Evolutionary conservation across 2,113 vertebrate genomes (phyloP), one percentile per base, ranked within the genome.

Genomic region (Silurus glanis): DNA sequence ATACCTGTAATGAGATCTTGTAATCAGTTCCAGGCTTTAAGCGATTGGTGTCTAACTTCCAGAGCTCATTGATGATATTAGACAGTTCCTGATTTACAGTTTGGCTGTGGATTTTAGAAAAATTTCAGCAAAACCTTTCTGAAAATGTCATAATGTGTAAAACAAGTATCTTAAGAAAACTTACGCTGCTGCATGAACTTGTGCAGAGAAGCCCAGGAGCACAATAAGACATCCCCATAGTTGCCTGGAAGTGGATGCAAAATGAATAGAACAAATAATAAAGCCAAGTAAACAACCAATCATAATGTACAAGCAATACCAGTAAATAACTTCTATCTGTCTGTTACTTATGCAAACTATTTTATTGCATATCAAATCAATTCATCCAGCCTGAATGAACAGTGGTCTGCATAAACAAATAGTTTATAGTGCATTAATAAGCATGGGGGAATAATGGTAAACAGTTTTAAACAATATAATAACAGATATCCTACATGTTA

Each of bases 1-100:
- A 37, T 89, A 94, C 95, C 94, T 95, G 95, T 82, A 96, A 64
- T 16, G 92, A 91, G 84, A 94, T 92, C 1, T 83, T 90, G 82
- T 95, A 96, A 87, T 95, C 93, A 59, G 85, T 92, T 28, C 93
- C 93, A 37, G 95, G 91, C 14, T 12, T 25, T 1, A 95, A 83
- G 2, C 92, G 89, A 83, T 94, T 94, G 21, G 85, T 83, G 45
- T 95, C 95, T 61, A 93, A 61, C 76, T 93, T 93, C 94, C 94
- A 95, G 56, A 95, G 90, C 75, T 94, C 87, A 72, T 23, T 93
- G 87, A 95, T 92, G 61, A 95, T 89, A 45, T 92, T 83, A 21
- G 94, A 94, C 86, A 96, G 92, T 56, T 95, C 94, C 80, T 25
- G 87, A 82, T 95, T 94, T 55, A 94, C 85, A 58, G 69, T 80